Conservation (phyloP, 2,797 vertebrate species). For the Helicolenus hilgendorfi region DNA sequence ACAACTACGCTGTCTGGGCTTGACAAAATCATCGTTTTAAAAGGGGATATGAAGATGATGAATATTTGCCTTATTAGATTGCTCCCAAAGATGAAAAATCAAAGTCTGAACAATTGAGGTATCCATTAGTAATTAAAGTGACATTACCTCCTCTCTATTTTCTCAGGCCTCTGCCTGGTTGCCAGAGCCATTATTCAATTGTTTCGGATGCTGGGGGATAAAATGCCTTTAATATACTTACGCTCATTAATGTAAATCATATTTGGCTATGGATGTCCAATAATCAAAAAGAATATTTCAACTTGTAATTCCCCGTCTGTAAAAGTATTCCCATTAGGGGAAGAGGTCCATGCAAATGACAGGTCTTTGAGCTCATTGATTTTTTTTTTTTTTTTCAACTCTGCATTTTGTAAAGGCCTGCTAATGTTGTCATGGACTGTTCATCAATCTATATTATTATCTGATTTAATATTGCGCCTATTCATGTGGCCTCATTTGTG, state of each 20-base stretch:
- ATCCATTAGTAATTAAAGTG: slow-evolving; percentile 92
- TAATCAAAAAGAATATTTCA: slow-evolving; percentile 93
- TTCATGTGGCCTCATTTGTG: slow-evolving; percentile 88
- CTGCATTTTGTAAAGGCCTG: slow-evolving; percentile 85
- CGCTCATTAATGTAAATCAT: slow-evolving; percentile 94
- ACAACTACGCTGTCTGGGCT: slow-evolving; percentile 72
- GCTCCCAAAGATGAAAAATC: slow-evolving; percentile 87
- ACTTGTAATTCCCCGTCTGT: slow-evolving; percentile 86
- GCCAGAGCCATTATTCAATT: slow-evolving; percentile 91
- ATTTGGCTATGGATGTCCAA: slow-evolving; percentile 94
- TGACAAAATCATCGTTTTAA: slow-evolving; percentile 86
- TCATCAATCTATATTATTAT: slow-evolving; percentile 92
- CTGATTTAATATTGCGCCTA: slow-evolving; percentile 90
- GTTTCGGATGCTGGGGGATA: slow-evolving; percentile 89
- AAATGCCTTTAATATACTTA: slow-evolving; percentile 93
- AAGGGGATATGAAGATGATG: slow-evolving; percentile 87
- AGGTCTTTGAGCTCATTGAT: slow-evolving; percentile 90
- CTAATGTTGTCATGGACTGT: slow-evolving; percentile 91
- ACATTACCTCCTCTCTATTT: slow-evolving; percentile 86
- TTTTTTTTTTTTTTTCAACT: slow-evolving; percentile 68
- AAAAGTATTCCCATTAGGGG: slow-evolving; percentile 90
- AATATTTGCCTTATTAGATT: slow-evolving; percentile 92
- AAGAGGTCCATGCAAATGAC: slow-evolving; percentile 89
- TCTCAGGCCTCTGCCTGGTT: slow-evolving; percentile 75
- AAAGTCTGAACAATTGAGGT: slow-evolving; percentile 88